Base-by-base conservation (phyloP, 2,113 vertebrate genomes). In the Xiphorhynchus elegans region DNA sequence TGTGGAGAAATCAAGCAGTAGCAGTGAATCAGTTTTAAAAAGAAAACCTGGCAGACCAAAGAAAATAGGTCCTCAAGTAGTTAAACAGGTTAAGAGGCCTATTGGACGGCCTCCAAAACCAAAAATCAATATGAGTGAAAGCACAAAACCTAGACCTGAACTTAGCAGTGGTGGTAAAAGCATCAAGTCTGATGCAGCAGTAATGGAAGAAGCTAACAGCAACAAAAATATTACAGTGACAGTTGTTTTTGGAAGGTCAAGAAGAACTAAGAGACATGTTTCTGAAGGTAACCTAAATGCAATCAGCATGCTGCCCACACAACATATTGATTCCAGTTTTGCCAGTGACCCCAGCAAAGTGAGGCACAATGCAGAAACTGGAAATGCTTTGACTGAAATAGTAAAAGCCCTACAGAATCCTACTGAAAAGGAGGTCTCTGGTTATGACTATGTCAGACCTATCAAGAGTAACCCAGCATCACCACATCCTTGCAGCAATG, bases 11-110 rank as follows among this genome's bases (percentile, higher is more conserved):
- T 85, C 96, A 31, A 90, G 37, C 62, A 58, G 79, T 87, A 70
- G 46, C 55, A 28, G n/a, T 47, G 97, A 97, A 74, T 97, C 86
- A n/a, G 97, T 98, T 92, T 97, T 98, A 84, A 99, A 99, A 98
- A 98, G 99, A 95, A 99, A 98, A 84, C 99, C 98, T n/a, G 99
- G 99, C 33, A 98, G 99, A 56, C 99, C 99, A 75, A 99, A 99
- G 97, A 99, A 99, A 97, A 96, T 99, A 82, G 98, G 99, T 82
- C 98, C 99, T 93, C 98, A 98, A 85, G 97, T 98, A 86, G 98
- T 99, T 85, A 98, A 99, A 88, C 99, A 98, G 96, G 97, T 97
- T 52, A 99, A 99, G 94, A 98, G 99, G 73, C 99, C 99, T 29
- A 99, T 99, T 96, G 99, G 99, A 47, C 98, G 98, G 92, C 99